Percentiles rank a stretch among this genome's conserved stretches.
These are phyloP conservation scores for Microtus montanus DNA, from an alignment of 2,113 vertebrate genomes.

Conservation along the genomic window DNA sequence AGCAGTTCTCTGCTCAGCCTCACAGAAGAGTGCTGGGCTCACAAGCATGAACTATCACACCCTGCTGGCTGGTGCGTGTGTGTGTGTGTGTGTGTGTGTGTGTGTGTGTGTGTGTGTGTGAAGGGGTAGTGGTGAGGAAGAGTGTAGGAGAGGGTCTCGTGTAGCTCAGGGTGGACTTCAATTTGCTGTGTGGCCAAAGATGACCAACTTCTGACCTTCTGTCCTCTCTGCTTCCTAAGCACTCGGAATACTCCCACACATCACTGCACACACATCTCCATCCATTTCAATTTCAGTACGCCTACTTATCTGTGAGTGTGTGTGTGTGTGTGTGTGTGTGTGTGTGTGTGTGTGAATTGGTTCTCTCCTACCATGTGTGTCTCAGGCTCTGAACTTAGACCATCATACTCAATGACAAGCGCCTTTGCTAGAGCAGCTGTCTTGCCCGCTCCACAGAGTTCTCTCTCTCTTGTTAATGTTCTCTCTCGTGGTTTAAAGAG, in stretches of 20 bases:
- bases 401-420: too few relatives aligned
- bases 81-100: too few relatives aligned
- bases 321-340: not conserved
- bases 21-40: not conserved
- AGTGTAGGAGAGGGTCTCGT: not conserved
- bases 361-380: not conserved
- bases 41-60: not conserved
- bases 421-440: not conserved
- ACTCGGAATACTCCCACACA: not conserved
- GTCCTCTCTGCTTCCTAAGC: not conserved
- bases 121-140: not conserved
- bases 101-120: not conserved
- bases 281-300: not conserved
- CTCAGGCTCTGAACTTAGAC: not conserved
- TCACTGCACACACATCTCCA: not conserved
- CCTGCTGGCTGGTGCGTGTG: too few relatives aligned
- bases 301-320: too few relatives aligned
- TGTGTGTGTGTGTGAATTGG: too few relatives aligned
- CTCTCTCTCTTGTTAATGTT: not conserved
- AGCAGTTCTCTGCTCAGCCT: not conserved
- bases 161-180: not conserved
- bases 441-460: not conserved
- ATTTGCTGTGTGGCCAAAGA: not conserved
- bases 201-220: not conserved
- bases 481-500: not conserved